These are phyloP conservation scores for Scophthalmus maximus DNA, from an alignment of 2,113 vertebrate genomes.

Conservation along the genomic window DNA sequence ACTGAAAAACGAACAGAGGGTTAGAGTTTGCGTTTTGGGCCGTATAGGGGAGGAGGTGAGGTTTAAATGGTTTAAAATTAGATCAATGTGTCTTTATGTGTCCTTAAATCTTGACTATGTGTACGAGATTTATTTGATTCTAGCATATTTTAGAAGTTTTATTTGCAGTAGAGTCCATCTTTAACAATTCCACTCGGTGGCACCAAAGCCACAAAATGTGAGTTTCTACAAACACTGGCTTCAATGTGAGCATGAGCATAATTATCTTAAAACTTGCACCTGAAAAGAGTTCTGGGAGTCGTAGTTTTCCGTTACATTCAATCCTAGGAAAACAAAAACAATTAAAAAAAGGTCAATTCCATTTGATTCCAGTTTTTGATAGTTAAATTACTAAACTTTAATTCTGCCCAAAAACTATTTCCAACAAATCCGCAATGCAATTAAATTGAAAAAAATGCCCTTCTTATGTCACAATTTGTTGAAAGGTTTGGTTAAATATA, in stretches of 20 bases:
- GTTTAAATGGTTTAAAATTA: background rate
- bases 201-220: background rate
- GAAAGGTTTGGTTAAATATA: background rate
- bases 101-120: too few species aligned
- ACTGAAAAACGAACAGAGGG: constrained; percentile 71
- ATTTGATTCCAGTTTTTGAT: background rate
- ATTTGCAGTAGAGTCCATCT: too few species aligned
- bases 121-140: too few species aligned
- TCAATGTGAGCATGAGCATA: background rate
- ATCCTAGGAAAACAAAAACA: constrained; percentile 78
- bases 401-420: background rate
- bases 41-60: background rate
- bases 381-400: background rate
- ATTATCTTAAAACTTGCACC: constrained; percentile 76
- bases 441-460: background rate
- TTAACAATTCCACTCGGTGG: background rate
- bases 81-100: too few species aligned
- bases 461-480: background rate
- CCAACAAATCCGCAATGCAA: background rate
- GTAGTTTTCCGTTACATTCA: constrained; percentile 83
- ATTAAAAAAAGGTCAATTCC: background rate
- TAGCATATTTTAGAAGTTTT: too few species aligned
- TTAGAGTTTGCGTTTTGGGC: background rate
- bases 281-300: constrained; percentile 87
- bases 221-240: background rate